Base-by-base conservation (phyloP, 2,888 invertebrate genomes). In the Micropterix aruncella region DNA sequence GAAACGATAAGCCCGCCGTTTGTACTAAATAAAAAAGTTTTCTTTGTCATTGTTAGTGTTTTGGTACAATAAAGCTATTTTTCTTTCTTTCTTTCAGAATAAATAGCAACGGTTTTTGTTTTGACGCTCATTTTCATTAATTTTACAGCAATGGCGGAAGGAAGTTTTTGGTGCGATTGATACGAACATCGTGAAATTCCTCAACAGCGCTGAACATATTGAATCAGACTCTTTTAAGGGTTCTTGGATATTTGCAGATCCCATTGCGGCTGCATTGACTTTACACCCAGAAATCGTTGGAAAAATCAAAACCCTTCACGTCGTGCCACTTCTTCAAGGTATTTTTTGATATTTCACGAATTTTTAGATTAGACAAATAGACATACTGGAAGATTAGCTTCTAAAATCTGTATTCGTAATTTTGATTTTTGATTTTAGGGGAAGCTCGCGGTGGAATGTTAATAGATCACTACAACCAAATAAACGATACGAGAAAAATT, bases 71-170 rank as follows among this genome's bases (percentile, higher is more conserved):
- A n/a, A n/a, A n/a, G n/a, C n/a, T n/a, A n/a, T n/a, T n/a, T n/a
- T n/a, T n/a, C n/a, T n/a, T n/a, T n/a, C n/a, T n/a, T n/a, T n/a
- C n/a, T n/a, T n/a, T n/a, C n/a, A n/a, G n/a, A n/a, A n/a, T n/a
- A n/a, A 39, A 12, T 47, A 27, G n/a, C 37, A 14, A 44, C 37
- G 37, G 45, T 46, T 40, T 39, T 16, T 17, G n/a, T n/a, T n/a
- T n/a, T n/a, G n/a, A n/a, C n/a, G n/a, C n/a, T n/a, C n/a, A 12
- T 44, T 37, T 44, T 44, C 42, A 14, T 38, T 38, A 42, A 17
- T 43, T 44, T 43, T 56, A 19, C 49, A 78, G 77, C 59, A 66
- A 16, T 79, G 77, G 75, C 63, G 77, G 2, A 53, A 57, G 1
- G 54, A 70, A 12, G 58, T 59, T 1, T 58, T 77, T 4, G 75